phyloP scores from a whole-genome alignment of 2,113 vertebrate species.

The Calonectris borealis region DNA sequence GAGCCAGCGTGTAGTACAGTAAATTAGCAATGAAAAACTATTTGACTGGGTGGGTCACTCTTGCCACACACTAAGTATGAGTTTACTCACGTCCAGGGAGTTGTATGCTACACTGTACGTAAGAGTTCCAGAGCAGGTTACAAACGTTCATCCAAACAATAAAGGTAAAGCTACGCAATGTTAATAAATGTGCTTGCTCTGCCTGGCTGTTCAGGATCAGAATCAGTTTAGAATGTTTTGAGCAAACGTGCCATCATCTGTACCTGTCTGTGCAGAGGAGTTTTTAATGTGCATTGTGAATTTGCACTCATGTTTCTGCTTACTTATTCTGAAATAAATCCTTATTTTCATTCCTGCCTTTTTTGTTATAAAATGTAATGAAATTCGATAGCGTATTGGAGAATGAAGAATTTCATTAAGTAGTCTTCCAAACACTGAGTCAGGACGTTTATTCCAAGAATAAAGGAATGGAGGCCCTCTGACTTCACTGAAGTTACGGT shows the following conservation, averaged over 20 bases:
- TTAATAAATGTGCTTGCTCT: not conserved
- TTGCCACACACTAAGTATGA: not conserved
- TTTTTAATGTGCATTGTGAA: not conserved
- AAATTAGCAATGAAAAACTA: not conserved
- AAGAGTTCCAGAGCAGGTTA: not conserved
- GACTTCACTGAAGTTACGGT: not conserved
- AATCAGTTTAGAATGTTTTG: not conserved
- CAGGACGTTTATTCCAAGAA: not conserved
- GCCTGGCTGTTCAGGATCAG: not conserved
- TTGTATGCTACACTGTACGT: accelerated
- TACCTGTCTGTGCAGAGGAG: not conserved
- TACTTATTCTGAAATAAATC: not conserved
- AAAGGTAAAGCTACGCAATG: not conserved
- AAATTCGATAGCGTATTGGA: not conserved
- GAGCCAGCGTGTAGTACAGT: not conserved
- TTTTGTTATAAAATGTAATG: not conserved
- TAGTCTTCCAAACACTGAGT: not conserved
- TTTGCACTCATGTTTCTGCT: not conserved
- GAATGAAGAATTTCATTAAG: not conserved
- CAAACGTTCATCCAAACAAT: not conserved
- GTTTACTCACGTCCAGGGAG: not conserved
- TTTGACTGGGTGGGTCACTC: not conserved
- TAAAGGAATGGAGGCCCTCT: not conserved
- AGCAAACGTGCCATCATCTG: not conserved
- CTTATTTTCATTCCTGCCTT: not conserved